These are phyloP conservation scores for Trochalopteron elliotii DNA, from an alignment of 2,113 vertebrate species.

Conservation along the genomic window DNA sequence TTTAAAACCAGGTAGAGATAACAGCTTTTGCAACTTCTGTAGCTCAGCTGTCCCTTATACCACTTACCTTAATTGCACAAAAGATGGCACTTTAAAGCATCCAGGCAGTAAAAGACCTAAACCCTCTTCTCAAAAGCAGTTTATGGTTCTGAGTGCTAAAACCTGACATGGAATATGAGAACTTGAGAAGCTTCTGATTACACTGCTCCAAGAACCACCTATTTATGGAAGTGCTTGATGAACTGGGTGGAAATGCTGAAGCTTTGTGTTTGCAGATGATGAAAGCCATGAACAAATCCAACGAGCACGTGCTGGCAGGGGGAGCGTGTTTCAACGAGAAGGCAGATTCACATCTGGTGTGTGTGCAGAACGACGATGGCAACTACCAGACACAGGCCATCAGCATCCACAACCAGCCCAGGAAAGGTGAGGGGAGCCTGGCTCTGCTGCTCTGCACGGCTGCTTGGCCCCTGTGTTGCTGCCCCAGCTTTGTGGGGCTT, in stretches of 20 bases:
- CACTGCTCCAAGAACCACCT: neutral
- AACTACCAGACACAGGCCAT: constrained; percentile 99
- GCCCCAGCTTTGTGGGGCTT: neutral
- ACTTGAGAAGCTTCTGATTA: neutral
- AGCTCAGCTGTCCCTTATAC: neutral
- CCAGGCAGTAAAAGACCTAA: neutral
- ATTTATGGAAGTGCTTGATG: neutral
- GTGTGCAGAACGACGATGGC: constrained; percentile 96
- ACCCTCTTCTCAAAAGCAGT: neutral
- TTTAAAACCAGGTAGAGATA: neutral
- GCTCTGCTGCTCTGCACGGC: neutral
- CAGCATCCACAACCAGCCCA: constrained; percentile 96
- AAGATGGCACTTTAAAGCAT: neutral
- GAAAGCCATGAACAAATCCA: constrained; percentile 99
- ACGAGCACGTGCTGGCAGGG: constrained; percentile 96
- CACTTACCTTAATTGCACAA: neutral
- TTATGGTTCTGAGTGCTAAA: neutral
- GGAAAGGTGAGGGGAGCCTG: constrained; percentile 82
- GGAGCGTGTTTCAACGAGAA: constrained; percentile 95
- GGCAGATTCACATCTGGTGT: constrained; percentile 96
- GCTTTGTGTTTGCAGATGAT: constrained; percentile 83
- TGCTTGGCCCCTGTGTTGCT: neutral
- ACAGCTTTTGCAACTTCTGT: neutral
- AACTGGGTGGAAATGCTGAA: neutral
- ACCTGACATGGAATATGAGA: neutral